Conservation (phyloP, 1,140 invertebrate species). For the Drosophila leontia region DNA sequence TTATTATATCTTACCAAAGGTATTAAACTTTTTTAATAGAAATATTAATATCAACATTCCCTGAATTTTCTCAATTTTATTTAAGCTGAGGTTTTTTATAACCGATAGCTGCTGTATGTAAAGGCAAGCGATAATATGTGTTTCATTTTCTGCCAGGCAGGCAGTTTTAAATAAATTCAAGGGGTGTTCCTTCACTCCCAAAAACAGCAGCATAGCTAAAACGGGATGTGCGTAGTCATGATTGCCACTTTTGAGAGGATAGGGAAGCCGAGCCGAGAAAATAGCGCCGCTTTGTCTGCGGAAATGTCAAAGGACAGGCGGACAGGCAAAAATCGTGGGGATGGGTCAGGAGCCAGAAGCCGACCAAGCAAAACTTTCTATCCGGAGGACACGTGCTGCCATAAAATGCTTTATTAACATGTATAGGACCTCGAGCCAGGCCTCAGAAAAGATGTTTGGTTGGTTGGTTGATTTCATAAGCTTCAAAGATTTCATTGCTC, state of each 20-base stretch:
- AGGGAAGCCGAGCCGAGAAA: slow-evolving; percentile 36
- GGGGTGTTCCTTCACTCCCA: slow-evolving; percentile 5
- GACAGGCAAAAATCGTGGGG: not conserved
- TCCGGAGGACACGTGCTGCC: slow-evolving; percentile 51
- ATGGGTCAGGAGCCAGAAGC: slow-evolving; percentile 22
- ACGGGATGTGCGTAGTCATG: slow-evolving; percentile 14
- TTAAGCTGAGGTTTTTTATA: not conserved
- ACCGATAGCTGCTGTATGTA: slow-evolving; percentile 4
- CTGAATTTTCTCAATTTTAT: not conserved
- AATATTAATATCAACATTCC: not conserved
- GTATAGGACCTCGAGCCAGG: slow-evolving; percentile 22
- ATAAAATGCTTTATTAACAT: slow-evolving; percentile 80
- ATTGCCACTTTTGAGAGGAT: slow-evolving; percentile 30
- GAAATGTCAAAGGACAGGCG: slow-evolving; percentile 58
- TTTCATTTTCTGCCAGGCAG: slow-evolving; percentile 36
- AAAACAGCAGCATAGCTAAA: not conserved
- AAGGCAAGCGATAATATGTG: slow-evolving; percentile 34
- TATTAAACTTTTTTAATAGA: not conserved
- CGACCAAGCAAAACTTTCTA: slow-evolving; percentile 33
- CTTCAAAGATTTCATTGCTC: slow-evolving; percentile 39
- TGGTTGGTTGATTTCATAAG: slow-evolving; percentile 32
- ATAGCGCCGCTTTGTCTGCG: slow-evolving; percentile 66
- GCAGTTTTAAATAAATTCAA: slow-evolving; percentile 65
- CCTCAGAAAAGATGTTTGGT: not conserved
- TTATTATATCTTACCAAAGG: too few species aligned